Evolutionary conservation across 2,888 invertebrate species (phyloP).

Genomic region (Andricus quercusramuli): DNA sequence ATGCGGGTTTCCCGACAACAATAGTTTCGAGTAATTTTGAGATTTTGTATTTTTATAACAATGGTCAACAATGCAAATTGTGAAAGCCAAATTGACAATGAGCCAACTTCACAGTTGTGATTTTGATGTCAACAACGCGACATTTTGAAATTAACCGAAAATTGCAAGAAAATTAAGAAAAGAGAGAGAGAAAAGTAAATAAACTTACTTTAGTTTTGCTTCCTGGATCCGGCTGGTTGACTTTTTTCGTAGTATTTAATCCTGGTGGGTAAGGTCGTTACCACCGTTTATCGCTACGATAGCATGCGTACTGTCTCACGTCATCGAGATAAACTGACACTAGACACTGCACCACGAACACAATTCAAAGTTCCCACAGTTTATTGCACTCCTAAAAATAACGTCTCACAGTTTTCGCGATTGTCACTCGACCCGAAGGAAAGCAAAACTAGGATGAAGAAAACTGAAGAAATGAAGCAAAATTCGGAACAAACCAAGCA

Average conservation of each 20-base stretch:
- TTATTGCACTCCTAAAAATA: slow-evolving; percentile 2
- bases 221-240: slow-evolving; percentile 52
- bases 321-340: slow-evolving; percentile 52
- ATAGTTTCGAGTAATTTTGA: too few species aligned
- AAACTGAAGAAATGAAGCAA: too few species aligned
- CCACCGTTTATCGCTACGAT: slow-evolving; percentile 60
- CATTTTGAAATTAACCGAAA: neutral
- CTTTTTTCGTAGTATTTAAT: slow-evolving; percentile 61
- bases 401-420: slow-evolving; percentile 50
- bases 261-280: slow-evolving; percentile 63
- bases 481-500: neutral
- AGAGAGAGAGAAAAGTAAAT: neutral
- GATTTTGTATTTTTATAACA: too few species aligned
- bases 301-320: slow-evolving; percentile 48
- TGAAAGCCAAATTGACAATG: too few species aligned
- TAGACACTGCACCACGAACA: slow-evolving; percentile 49
- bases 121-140: too few species aligned
- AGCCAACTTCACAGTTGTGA: too few species aligned
- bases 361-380: slow-evolving; percentile 25
- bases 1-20: too few species aligned
- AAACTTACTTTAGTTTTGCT: slow-evolving; percentile 63
- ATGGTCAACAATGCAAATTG: too few species aligned
- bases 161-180: neutral
- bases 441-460: neutral
- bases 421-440: slow-evolving; percentile 47